Evolutionary conservation across 2,113 vertebrate genomes (phyloP), one percentile per base, ranked within the genome.

Genomic region (Heterotis niloticus): DNA sequence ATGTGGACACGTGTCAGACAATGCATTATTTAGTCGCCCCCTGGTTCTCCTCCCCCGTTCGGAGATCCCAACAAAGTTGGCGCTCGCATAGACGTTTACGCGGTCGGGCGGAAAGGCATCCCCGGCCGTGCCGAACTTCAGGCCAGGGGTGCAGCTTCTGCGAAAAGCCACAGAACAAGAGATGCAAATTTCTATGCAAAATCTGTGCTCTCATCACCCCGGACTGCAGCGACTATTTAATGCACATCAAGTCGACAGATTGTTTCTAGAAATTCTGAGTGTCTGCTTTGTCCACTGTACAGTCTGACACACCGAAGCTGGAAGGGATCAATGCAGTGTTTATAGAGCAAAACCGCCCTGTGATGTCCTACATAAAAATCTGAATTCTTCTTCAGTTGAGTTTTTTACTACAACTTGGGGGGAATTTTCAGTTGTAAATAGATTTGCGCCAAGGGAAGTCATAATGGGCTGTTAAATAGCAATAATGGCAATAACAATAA

Each of bases 131-230:
- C 17, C 28, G 71, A 24, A 74, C 54, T 26, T 74, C 4, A 10
- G 54, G 71, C 5, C 52, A 74, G 71, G 4, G 24, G 92, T 91
- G 90, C 91, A 93, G 84, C 84, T 85, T 83, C 86, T 90, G 88
- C 34, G 87, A 88, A 88, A 90, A 89, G 75, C 78, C 89, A 90
- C 85, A 84, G 64, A 86, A n/a, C 80, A 79, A 78, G 59, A 2
- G 73, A 93, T 92, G 92, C 91, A 93, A 93, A 93, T 90, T 80
- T 82, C 83, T 90, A 93, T 91, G 92, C 91, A 93, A 93, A 93
- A 92, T 77, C 1, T 24, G 74, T 84, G 76, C 79, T 80, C 81
- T 80, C 78, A 60, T 76, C 78, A 85, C 81, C 79, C 84, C 79
- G 54, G 26, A 44, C 75, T 72, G n/a, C 64, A 28, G 17, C 20